Base-by-base conservation (phyloP, 2,888 invertebrate genomes). In the Cerastis rubricosa region DNA sequence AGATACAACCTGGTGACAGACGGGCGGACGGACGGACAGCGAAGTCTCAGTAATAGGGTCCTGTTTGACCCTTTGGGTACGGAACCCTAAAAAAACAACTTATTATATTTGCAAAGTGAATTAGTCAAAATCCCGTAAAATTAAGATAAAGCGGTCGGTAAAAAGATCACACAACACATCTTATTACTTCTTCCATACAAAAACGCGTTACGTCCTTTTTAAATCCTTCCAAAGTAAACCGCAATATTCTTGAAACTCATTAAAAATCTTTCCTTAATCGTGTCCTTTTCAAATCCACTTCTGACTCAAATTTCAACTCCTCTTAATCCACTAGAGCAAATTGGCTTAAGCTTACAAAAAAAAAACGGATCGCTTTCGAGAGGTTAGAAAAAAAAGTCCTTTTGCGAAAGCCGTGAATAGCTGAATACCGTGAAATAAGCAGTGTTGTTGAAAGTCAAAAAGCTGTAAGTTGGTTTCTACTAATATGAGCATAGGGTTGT, bases 401-500 rank as follows among this genome's bases (percentile, higher is more conserved):
- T 87, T 87, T 76, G 82, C 88, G 88, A 90, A 80, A 57, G 78
- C 47, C 69, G 71, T 82, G 74, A 86, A 89, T 87, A 76, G 74
- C 77, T 91, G 88, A 92, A 89, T 90, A 77, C 91, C 91, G 90
- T 93, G 88, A 91, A 93, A 94, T 93, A 85, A 82, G 85, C 80
- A 78, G 2, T n/a, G 51, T 7, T 59, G 40, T 57, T 59, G n/a
- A 5, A 1, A 74, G 6, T 51, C 71, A 61, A 65, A 69, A 76
- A 22, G 65, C 19, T 35, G n/a, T 79, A 64, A n/a, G 69, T 66
- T 12, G 14, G 45, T 12, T n/a, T 51, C 4, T 65, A n/a, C 45
- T 25, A 12, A 2, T 51, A 65, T 47, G 3, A 2, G 5, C 12
- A 9, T 17, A 2, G 2, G 17, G 0, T 63, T 45, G n/a, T 25